Conservation (phyloP, 1,140 invertebrate genomes). For the Cyphomyrmex costatus region DNA sequence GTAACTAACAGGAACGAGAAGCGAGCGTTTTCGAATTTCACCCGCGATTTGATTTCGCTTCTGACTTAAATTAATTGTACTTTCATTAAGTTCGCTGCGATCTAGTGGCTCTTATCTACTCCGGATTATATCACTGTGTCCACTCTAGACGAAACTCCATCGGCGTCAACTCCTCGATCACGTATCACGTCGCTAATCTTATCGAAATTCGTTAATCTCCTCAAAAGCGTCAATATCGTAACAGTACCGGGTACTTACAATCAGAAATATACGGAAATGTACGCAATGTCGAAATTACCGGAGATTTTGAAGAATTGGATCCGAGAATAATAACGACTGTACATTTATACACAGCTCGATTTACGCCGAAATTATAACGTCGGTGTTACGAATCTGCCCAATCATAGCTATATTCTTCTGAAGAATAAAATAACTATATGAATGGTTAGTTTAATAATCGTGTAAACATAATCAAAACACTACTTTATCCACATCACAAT, state of each 20-base stretch:
- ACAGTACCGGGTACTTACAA: neutral
- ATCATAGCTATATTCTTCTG: too few species aligned
- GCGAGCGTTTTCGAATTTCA: neutral
- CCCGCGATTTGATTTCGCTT: neutral
- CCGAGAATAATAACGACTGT: neutral
- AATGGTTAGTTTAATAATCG: too few species aligned
- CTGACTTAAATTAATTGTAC: conserved; percentile 3
- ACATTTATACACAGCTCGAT: too few species aligned
- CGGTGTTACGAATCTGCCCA: too few species aligned
- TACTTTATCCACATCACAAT: neutral
- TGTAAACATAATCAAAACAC: neutral
- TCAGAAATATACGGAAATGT: neutral
- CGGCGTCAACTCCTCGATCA: conserved; percentile 59
- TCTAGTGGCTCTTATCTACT: conserved; percentile 42
- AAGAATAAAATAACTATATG: too few species aligned
- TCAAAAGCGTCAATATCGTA: conserved; percentile 21
- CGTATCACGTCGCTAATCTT: conserved; percentile 78
- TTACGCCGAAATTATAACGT: too few species aligned
- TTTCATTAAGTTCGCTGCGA: neutral
- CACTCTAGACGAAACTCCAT: conserved; percentile 69
- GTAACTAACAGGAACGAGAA: neutral
- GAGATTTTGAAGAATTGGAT: neutral
- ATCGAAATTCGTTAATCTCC: conserved; percentile 80
- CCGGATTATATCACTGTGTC: conserved; percentile 57
- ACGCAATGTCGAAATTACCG: neutral